These are phyloP conservation scores for Stratiolaelaps scimitus DNA, from an alignment of 1,140 invertebrate species.

Conservation along the genomic window DNA sequence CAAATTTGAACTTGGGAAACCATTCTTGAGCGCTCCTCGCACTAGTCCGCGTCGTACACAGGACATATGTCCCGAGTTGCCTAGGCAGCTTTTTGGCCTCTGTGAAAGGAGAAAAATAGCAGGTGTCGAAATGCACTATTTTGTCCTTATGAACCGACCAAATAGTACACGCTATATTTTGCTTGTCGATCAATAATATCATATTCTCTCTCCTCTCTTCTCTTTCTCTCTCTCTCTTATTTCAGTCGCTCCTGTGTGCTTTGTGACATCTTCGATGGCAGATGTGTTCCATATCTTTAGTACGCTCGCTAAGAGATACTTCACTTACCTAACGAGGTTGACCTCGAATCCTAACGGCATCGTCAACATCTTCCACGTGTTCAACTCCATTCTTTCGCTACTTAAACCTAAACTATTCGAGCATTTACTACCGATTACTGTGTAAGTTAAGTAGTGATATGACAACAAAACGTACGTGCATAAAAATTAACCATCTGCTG, in stretches of 20 bases:
- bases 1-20: not conserved
- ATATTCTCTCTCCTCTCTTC: too few relatives aligned
- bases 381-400: slow-evolving; percentile 15
- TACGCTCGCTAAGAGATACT: slow-evolving; percentile 21
- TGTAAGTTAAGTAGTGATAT: not conserved
- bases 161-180: too few relatives aligned
- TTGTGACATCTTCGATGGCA: slow-evolving; percentile 12
- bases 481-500: too few relatives aligned
- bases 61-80: too few relatives aligned
- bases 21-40: too few relatives aligned
- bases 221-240: too few relatives aligned
- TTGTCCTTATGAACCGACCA: too few relatives aligned
- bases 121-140: not conserved
- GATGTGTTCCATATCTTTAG: slow-evolving; percentile 24
- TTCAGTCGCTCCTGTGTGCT: slow-evolving; percentile 25
- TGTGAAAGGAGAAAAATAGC: too few relatives aligned
- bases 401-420: slow-evolving; percentile 15
- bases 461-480: not conserved
- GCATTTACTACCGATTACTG: slow-evolving; percentile 23
- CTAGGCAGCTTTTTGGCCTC: too few relatives aligned
- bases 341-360: slow-evolving; percentile 14
- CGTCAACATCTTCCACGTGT: slow-evolving; percentile 22
- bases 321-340: not conserved
- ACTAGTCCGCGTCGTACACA: too few relatives aligned
- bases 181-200: too few relatives aligned